Percentiles rank a stretch among this genome's conserved stretches.
These are phyloP conservation scores for Andrena marginata DNA, from an alignment of 2,888 invertebrate species.

Conservation along the genomic window DNA sequence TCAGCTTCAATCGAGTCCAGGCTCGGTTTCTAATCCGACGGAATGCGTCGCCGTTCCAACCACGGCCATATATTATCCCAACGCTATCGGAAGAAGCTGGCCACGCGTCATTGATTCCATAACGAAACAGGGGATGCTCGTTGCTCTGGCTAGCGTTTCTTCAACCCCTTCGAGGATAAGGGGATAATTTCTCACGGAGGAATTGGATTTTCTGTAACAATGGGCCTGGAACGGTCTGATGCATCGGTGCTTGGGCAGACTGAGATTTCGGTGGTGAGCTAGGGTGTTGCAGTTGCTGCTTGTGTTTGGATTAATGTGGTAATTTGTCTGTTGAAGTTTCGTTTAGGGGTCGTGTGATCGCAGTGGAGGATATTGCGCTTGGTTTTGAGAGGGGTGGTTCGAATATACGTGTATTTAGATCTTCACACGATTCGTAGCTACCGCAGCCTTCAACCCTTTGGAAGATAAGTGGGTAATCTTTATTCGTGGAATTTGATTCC, in stretches of 20 bases:
- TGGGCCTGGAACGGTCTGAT: conserved; percentile 27
- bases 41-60: conserved; percentile 45
- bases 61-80: conserved; percentile 54
- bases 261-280: not conserved
- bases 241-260: not conserved
- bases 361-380: too few relatives aligned
- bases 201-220: conserved; percentile 47
- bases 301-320: too few relatives aligned
- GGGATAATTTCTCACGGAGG: conserved; percentile 55
- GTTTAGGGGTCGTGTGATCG: too few relatives aligned
- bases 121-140: conserved; percentile 57
- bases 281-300: not conserved
- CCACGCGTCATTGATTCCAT: conserved; percentile 67
- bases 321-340: too few relatives aligned
- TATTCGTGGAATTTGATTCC: conserved; percentile 8
- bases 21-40: conserved; percentile 67
- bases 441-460: not conserved
- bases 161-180: conserved; percentile 42
- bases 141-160: conserved; percentile 30
- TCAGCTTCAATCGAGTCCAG: conserved; percentile 29
- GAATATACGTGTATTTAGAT: not conserved
- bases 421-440: not conserved
- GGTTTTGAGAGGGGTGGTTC: not conserved
- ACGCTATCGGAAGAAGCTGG: conserved; percentile 9
- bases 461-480: not conserved